These are phyloP conservation scores for Microtus montanus DNA, from an alignment of 2,113 vertebrate species.

Conservation along the genomic window DNA sequence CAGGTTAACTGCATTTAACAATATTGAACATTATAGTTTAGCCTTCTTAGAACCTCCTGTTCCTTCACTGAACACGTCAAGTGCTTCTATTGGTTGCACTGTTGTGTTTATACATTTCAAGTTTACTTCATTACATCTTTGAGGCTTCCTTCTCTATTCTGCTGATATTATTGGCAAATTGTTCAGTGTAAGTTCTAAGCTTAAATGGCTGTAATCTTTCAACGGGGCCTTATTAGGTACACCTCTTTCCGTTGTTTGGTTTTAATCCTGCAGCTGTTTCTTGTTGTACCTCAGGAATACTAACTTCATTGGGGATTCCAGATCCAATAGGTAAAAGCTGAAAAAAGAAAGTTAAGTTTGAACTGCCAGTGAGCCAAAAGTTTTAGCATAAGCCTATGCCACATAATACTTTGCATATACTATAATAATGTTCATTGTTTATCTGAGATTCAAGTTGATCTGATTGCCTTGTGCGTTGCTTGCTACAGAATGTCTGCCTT, in stretches of 20 bases:
- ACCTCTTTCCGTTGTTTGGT: neutral
- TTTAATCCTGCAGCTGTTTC: neutral
- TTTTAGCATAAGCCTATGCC: neutral
- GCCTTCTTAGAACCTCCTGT: neutral
- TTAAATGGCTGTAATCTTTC: neutral
- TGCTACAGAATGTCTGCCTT: neutral
- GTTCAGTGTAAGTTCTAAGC: neutral
- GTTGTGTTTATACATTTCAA: neutral
- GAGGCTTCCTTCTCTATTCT: neutral
- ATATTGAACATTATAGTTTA: neutral
- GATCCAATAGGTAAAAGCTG: neutral
- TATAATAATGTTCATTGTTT: neutral
- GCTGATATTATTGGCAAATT: neutral
- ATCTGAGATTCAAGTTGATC: conserved; percentile 20
- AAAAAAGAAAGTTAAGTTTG: neutral
- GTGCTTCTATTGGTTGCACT: neutral
- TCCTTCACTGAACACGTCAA: neutral
- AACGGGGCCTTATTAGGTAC: neutral
- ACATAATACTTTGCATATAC: neutral
- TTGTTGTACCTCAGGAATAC: neutral
- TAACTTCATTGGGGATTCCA: neutral
- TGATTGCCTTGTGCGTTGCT: neutral
- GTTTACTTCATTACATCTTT: neutral
- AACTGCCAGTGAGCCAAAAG: neutral
- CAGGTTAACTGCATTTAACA: neutral